Conservation (phyloP, 2,797 vertebrate genomes). For the Chloroceryle inda region DNA sequence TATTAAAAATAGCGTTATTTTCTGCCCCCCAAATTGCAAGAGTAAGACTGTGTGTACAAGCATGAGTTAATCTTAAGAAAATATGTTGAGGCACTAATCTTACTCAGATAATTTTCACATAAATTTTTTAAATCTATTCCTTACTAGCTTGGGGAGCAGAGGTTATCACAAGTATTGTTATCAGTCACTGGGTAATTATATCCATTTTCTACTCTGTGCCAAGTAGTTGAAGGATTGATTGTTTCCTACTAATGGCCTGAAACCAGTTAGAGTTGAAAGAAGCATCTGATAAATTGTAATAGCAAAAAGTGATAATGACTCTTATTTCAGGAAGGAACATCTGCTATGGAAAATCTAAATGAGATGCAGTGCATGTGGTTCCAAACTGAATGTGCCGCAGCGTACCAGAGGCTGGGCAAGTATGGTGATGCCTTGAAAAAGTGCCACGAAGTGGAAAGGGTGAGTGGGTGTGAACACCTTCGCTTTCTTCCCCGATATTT, state of each 20-base stretch:
- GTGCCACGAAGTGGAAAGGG: conserved; percentile 84
- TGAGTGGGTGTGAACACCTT: conserved; percentile 60
- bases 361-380: conserved; percentile 89
- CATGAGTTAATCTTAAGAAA: neutral
- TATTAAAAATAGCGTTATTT: neutral
- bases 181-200: neutral
- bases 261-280: neutral
- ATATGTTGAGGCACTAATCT: neutral
- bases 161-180: neutral
- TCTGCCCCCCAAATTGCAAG: neutral
- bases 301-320: neutral
- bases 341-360: conserved; percentile 84
- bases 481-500: neutral
- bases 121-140: neutral
- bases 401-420: conserved; percentile 80
- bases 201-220: neutral
- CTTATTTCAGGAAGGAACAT: conserved; percentile 82
- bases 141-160: neutral
- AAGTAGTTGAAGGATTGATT: neutral
- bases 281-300: neutral
- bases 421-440: conserved; percentile 85
- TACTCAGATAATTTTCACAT: neutral
- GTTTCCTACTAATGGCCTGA: neutral
- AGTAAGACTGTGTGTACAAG: neutral
- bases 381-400: conserved; percentile 83